Evolutionary conservation across 2,888 invertebrate genomes (phyloP), one percentile per base, ranked within the genome.

Genomic region (Uloborus plumipes): DNA sequence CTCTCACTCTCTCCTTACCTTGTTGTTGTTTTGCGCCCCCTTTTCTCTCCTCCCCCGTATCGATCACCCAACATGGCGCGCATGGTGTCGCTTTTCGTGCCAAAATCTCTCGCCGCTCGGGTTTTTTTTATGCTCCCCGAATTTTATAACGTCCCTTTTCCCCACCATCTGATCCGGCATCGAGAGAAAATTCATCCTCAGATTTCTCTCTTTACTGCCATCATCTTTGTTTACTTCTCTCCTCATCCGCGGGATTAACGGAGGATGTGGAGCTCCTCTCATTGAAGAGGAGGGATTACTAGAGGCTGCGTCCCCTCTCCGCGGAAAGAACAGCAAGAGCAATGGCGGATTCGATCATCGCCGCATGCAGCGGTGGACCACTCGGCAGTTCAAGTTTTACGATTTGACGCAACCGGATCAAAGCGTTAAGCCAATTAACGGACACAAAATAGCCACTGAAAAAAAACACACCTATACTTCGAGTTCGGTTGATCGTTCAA

Each of bases 11-110:
- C 20, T 18, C 20, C 20, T 51, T 26, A 22, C 67, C 22, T 18
- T 64, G 55, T 55, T 18, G 20, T 20, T 55, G 55, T 55, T 39
- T 39, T 39, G 39, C 39, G 11, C 39, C 39, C 39, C 26, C 39
- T 39, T 39, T 39, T 6, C 39, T 39, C 39, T 9, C 1, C 39
- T 1, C 39, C 39, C 39, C 55, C 22, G 53, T 79, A 79, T 80
- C 80, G 80, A 80, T 80, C 80, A n/a, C 61, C 31, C 67, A 73
- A 69, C 67, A 73, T 67, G 73, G 80, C 80, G 74, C 80, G 74
- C 67, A 70, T 73, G 62, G 72, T 69, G 61, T 73, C 70, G 67
- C 53, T 67, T 64, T 47, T 70, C 65, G 39, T 39, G 39, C 39
- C 39, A 39, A 39, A 39, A 39, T 39, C 73, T 59, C 53, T 59